Percentiles rank a stretch among this genome's conserved stretches.
Evolutionary conservation across 1,140 invertebrate genomes (phyloP).

Genomic region (Popillia japonica): DNA sequence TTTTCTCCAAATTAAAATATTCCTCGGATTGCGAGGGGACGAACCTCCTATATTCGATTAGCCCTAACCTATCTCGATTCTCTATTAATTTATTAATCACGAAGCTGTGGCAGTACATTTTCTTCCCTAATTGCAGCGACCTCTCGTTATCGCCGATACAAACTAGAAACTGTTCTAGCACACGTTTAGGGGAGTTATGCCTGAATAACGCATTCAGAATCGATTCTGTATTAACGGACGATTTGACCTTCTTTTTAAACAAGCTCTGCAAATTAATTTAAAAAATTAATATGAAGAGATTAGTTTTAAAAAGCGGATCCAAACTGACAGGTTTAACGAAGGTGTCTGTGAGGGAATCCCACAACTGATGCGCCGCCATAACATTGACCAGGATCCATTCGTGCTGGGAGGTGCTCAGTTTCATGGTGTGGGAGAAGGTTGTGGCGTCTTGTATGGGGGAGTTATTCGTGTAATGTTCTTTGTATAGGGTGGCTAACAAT

Average conservation of each 20-base stretch:
- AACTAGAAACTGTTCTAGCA: constrained; percentile 50
- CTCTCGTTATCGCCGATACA: constrained; percentile 50
- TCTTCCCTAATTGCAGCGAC: constrained; percentile 49
- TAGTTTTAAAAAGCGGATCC: not conserved
- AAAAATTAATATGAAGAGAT: constrained; percentile 3
- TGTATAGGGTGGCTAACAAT: constrained; percentile 50
- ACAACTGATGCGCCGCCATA: constrained; percentile 48
- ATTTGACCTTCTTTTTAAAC: constrained; percentile 52
- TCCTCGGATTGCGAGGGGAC: constrained; percentile 63
- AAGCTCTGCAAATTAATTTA: constrained; percentile 51
- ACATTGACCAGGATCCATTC: constrained; percentile 56
- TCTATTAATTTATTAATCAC: constrained; percentile 63
- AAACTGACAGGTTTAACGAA: constrained; percentile 54
- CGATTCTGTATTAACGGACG: constrained; percentile 45
- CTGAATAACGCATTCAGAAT: constrained; percentile 50
- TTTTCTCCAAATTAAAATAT: constrained; percentile 64
- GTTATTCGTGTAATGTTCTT: constrained; percentile 45
- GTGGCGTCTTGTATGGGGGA: constrained; percentile 43
- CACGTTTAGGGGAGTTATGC: constrained; percentile 52
- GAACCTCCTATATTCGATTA: constrained; percentile 64
- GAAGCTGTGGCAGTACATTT: constrained; percentile 61
- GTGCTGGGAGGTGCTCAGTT: constrained; percentile 52
- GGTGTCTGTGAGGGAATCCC: constrained; percentile 49
- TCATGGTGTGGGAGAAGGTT: constrained; percentile 51
- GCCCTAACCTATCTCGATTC: constrained; percentile 62